Conservation (phyloP, 2,797 vertebrate species). For the Thaleichthys pacificus region DNA sequence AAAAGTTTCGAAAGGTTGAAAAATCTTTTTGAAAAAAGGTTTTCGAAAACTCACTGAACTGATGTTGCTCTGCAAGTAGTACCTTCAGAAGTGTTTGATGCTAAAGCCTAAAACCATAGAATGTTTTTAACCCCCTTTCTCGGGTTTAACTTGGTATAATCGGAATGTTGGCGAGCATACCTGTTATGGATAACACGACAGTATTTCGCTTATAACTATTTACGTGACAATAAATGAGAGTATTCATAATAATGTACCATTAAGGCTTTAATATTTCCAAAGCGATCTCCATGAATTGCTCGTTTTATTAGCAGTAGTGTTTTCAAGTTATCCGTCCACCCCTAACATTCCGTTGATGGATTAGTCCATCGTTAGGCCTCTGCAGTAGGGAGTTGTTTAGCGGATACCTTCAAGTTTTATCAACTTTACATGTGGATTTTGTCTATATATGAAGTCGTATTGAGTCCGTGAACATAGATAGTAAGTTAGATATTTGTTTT, state of each 20-base stretch:
- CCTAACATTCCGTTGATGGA: constrained; percentile 65
- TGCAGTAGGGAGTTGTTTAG: constrained; percentile 75
- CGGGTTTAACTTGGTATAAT: constrained; percentile 61
- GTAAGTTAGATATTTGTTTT: not conserved
- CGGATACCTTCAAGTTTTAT: constrained; percentile 65
- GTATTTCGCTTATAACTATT: not conserved
- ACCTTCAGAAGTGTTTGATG: too few relatives aligned
- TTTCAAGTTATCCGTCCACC: constrained; percentile 41
- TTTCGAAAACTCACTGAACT: too few relatives aligned
- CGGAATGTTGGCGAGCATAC: constrained; percentile 39
- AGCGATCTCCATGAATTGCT: not conserved
- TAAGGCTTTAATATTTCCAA: not conserved
- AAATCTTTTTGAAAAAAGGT: too few relatives aligned
- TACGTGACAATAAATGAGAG: not conserved
- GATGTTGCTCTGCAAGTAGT: too few relatives aligned
- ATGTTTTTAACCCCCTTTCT: too few relatives aligned
- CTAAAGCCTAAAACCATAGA: too few relatives aligned
- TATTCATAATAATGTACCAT: not conserved
- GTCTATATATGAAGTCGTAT: constrained; percentile 11
- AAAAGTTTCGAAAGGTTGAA: too few relatives aligned
- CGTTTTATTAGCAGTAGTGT: not conserved
- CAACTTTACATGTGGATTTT: constrained; percentile 61
- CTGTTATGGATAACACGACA: not conserved
- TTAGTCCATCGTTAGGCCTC: constrained; percentile 70
- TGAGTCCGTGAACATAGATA: not conserved